Evolutionary conservation across 1,140 invertebrate species (phyloP).

Genomic region (Drosophila eugracilis): DNA sequence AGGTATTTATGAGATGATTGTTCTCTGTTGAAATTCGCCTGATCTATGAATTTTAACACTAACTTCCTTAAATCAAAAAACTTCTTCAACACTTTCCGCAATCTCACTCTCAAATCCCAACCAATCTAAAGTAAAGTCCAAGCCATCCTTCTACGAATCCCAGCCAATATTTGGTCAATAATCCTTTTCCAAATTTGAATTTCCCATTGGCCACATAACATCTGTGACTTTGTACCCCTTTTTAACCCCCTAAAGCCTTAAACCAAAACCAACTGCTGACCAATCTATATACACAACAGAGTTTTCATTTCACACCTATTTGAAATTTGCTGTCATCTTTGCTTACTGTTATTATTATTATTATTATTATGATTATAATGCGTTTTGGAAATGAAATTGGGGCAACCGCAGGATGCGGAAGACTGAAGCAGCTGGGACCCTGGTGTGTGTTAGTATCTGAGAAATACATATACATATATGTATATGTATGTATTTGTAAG

Average conservation of each 20-base stretch:
- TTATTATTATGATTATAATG: constrained; percentile 79
- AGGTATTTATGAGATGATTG: constrained; percentile 57
- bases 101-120: not conserved
- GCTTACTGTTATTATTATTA: constrained; percentile 61
- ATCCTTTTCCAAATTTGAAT: constrained; percentile 67
- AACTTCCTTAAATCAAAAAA: not conserved
- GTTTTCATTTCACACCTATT: constrained; percentile 67
- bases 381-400: constrained; percentile 69
- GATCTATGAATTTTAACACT: too few relatives aligned
- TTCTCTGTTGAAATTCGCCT: constrained; percentile 14
- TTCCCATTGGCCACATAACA: constrained; percentile 49
- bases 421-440: constrained; percentile 53
- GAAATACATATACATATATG: too few relatives aligned
- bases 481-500: constrained; percentile 18
- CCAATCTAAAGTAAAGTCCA: constrained; percentile 22
- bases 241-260: constrained; percentile 19
- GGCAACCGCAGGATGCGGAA: constrained; percentile 39
- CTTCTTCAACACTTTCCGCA: not conserved
- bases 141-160: not conserved
- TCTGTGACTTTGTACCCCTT: constrained; percentile 50
- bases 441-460: constrained; percentile 40
- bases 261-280: constrained; percentile 38
- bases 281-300: constrained; percentile 45
- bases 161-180: constrained; percentile 51
- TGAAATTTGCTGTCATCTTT: constrained; percentile 57